Evolutionary conservation across 2,888 invertebrate genomes (phyloP).

Genomic region (Hypsopygia costalis): DNA sequence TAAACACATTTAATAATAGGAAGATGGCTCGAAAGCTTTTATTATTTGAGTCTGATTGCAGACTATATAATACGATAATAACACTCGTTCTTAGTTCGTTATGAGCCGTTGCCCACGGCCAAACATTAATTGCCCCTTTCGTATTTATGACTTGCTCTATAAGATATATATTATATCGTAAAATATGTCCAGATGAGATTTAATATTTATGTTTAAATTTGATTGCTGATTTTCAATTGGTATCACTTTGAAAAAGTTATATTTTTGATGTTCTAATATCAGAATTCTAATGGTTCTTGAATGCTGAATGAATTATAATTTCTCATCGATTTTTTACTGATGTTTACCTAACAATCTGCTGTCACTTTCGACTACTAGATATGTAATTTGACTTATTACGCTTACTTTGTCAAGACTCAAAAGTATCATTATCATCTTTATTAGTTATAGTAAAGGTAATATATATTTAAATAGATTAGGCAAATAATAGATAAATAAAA

Average conservation of each 20-base stretch:
- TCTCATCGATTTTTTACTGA: too few relatives aligned
- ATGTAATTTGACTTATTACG: too few relatives aligned
- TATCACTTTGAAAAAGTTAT: neutral
- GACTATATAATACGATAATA: conserved; percentile 18
- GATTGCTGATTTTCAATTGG: neutral
- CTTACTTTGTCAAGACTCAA: too few relatives aligned
- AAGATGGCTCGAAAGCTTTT: conserved; percentile 1
- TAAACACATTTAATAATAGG: conserved; percentile 7
- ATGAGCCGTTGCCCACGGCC: conserved; percentile 14
- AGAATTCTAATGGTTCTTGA: too few relatives aligned
- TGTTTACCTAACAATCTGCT: too few relatives aligned
- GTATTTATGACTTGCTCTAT: conserved; percentile 20
- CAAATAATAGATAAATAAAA: too few relatives aligned
- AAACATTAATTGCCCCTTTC: conserved; percentile 19
- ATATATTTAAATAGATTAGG: too few relatives aligned
- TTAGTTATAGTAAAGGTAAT: too few relatives aligned
- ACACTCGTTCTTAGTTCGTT: conserved; percentile 16
- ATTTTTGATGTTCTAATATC: neutral
- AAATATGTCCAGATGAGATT: conserved; percentile 6
- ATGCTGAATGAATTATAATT: too few relatives aligned
- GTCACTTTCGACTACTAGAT: too few relatives aligned
- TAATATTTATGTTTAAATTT: conserved; percentile 7
- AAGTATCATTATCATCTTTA: too few relatives aligned
- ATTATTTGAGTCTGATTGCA: conserved; percentile 12
- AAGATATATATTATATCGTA: conserved; percentile 15